These are phyloP conservation scores for Murina feae DNA, from an alignment of 2,113 vertebrate genomes.

Conservation along the genomic window DNA sequence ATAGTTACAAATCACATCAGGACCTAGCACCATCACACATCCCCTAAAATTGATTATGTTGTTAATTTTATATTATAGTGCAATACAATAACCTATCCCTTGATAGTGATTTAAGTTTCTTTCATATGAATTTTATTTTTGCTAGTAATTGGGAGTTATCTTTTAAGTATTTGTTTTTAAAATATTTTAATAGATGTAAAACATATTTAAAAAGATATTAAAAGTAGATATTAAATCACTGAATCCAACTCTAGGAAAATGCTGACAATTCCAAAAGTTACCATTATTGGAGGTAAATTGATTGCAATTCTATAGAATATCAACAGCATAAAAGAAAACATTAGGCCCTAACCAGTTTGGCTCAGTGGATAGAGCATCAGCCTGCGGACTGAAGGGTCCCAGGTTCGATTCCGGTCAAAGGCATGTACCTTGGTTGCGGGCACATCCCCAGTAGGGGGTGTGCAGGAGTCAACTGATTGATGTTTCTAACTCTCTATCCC, in stretches of 20 bases:
- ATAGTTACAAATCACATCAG: slow-evolving; percentile 10
- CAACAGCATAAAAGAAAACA: background rate
- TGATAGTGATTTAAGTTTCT: background rate
- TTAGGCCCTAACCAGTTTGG: no score
- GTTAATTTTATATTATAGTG: background rate
- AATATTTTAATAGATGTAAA: background rate
- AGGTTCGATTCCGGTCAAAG: no score
- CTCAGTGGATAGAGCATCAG: no score
- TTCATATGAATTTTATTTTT: slow-evolving; percentile 26
- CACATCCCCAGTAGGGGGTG: no score
- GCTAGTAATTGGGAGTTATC: background rate
- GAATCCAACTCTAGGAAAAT: background rate
- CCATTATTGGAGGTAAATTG: background rate
- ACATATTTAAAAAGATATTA: background rate
- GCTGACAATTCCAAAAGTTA: background rate
- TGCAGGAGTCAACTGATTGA: no score
- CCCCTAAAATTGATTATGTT: background rate
- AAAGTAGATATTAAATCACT: background rate
- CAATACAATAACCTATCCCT: background rate
- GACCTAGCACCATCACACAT: background rate
- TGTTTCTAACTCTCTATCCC: no score
- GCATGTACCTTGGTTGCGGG: no score
- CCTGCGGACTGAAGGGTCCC: no score
- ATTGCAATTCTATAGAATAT: background rate
- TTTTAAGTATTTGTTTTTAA: background rate